Percentiles rank a stretch among this genome's conserved stretches.
Evolutionary conservation across 2,797 vertebrate species (phyloP).

Genomic region (Graptemys geographica): DNA sequence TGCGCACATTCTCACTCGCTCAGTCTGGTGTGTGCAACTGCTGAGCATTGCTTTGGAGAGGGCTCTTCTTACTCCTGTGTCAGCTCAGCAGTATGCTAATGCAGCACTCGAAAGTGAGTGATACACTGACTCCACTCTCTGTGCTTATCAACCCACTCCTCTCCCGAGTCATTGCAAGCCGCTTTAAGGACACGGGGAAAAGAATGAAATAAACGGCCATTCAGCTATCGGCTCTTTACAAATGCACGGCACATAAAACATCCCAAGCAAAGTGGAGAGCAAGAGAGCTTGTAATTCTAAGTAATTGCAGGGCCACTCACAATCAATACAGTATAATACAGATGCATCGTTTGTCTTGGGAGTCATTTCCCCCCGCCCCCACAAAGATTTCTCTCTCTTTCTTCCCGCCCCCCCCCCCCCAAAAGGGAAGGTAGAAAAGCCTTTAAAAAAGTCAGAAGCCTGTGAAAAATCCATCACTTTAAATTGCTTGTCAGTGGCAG

Average conservation of each 20-base stretch:
- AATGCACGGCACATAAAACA: neutral
- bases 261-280: slow-evolving; percentile 34
- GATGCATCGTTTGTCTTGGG: neutral
- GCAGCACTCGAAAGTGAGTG: neutral
- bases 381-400: neutral
- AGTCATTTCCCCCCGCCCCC: neutral
- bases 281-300: slow-evolving; percentile 36
- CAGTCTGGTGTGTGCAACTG: neutral
- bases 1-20: neutral
- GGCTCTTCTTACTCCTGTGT: neutral
- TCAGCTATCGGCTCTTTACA: neutral
- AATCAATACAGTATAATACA: neutral
- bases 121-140: neutral
- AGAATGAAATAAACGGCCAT: neutral
- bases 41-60: neutral
- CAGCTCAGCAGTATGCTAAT: slow-evolving; percentile 3
- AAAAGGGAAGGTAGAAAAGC: neutral
- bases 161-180: slow-evolving; percentile 7
- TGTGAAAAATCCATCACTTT: slow-evolving; percentile 13
- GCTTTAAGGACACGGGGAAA: neutral
- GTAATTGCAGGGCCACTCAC: neutral
- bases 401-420: neutral
- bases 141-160: neutral
- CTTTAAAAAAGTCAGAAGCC: neutral
- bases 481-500: neutral